Base-by-base conservation (phyloP, 2,797 vertebrate species). In the Jordanella pulchra region DNA sequence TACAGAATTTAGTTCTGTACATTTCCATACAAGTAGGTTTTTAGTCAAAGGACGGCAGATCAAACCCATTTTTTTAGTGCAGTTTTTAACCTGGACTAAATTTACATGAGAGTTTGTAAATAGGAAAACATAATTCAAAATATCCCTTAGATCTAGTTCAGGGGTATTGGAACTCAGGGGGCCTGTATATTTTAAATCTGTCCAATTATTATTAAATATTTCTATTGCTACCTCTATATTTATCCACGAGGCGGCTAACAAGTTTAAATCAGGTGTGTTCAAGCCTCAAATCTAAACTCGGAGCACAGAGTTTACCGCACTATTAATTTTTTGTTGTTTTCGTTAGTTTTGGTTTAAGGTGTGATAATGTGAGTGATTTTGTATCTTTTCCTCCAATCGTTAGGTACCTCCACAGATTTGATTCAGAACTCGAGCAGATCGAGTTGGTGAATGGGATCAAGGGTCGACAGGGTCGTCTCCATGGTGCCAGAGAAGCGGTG, bases 321-420 rank as follows among this genome's bases (percentile, higher is more conserved):
- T 17, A 3, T 48, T 17, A 18, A 1, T 17, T 32, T 32, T 58
- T 13, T 4, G 9, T 39, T 39, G 5, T 14, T 17, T 58, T 15
- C 18, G 3, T 32, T 6, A 14, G 10, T 39, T 13, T 63, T 32
- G 27, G 25, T 48, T 23, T 65, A 11, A 66, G 11, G 21, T 50
- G 9, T 30, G 18, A 6, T 30, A 13, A 72, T 7, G 1, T 32
- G 2, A 15, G 3, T 3, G 32, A 3, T n/a, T n/a, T 23, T 4
- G 13, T 50, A 18, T 5, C 1, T 42, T 14, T 35, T 39, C 25
- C 39, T 4, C 35, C 25, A 73, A 0, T 51, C 35, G 66, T 69
- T 45, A 99, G 98, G 71, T 98, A 99, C 69, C 95, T 99, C 71
- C 94, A 94, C 71, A 95, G 97, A 25, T 99, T 99, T 65, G 92